These are phyloP conservation scores for Riparia riparia DNA, from an alignment of 2,113 vertebrate genomes.

Conservation along the genomic window DNA sequence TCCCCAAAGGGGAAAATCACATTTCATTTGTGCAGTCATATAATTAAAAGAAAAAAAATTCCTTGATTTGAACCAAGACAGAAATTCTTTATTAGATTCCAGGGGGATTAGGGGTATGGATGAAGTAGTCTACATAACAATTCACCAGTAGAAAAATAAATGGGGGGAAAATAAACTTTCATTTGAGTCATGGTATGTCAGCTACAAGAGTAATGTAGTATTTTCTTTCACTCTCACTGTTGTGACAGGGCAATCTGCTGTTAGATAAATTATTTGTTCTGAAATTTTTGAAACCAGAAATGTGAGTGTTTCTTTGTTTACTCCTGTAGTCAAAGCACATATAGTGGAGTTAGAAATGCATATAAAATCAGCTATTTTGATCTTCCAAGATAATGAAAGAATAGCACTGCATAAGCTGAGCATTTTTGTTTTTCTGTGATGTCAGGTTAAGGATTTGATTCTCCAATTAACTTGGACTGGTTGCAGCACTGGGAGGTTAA, in stretches of 20 bases:
- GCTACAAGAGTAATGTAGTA: not conserved
- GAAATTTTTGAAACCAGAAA: not conserved
- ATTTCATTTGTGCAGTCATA: not conserved
- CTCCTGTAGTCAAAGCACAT: not conserved
- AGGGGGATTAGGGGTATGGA: not conserved
- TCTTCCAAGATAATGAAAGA: not conserved
- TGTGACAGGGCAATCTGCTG: not conserved
- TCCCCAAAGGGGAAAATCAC: not conserved
- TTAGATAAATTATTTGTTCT: not conserved
- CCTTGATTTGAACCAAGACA: not conserved
- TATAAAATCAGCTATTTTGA: not conserved
- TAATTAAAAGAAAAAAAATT: not conserved
- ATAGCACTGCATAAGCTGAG: not conserved
- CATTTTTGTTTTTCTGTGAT: not conserved
- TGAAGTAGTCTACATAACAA: not conserved
- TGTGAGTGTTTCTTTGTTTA: not conserved
- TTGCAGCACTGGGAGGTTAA: not conserved
- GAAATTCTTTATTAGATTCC: not conserved
- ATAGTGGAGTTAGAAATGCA: not conserved
- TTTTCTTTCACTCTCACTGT: not conserved
- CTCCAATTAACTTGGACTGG: not conserved
- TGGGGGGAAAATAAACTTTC: fast-evolving
- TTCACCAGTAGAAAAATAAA: not conserved
- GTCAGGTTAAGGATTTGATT: not conserved
- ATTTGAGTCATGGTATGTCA: not conserved